Evolutionary conservation across 2,797 vertebrate genomes (phyloP).

Genomic region (Fringilla coelebs): DNA sequence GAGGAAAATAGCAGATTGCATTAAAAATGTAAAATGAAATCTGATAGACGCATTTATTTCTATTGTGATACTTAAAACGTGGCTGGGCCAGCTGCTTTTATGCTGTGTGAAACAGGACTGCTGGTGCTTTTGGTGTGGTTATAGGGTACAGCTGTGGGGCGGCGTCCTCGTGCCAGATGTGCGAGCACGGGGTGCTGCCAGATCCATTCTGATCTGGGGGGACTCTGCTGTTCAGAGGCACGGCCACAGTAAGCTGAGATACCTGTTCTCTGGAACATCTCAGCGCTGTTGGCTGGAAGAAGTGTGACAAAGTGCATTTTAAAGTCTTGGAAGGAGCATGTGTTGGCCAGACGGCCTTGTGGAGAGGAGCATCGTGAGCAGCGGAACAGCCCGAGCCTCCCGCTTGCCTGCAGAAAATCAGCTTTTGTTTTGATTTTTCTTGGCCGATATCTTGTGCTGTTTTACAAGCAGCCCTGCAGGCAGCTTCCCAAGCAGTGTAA

Average conservation of each 20-base stretch:
- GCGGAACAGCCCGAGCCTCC: not conserved
- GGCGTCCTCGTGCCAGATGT: not conserved
- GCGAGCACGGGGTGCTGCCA: not conserved
- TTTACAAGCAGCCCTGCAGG: not conserved
- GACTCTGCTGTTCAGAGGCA: not conserved
- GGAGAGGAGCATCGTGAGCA: not conserved
- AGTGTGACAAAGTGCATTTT: not conserved
- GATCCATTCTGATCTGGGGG: not conserved
- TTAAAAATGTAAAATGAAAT: constrained; percentile 26
- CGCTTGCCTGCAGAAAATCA: not conserved
- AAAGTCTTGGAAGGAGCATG: constrained; percentile 18
- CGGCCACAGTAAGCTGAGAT: not conserved
- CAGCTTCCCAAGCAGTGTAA: not conserved
- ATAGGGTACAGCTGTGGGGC: not conserved
- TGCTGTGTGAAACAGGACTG: not conserved
- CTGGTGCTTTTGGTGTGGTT: not conserved
- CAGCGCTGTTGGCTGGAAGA: not conserved
- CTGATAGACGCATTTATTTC: not conserved
- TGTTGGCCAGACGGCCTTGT: constrained; percentile 6
- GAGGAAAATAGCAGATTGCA: not conserved
- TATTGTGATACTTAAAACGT: not conserved
- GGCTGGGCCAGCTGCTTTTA: not conserved
- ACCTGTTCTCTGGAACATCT: not conserved
- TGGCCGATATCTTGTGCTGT: not conserved
- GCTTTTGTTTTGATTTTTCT: constrained; percentile 29